A percentile compares a stretch with the other conserved stretches of the same genome.
These are phyloP conservation scores for Drosophila kuntzei DNA, from an alignment of 2,888 invertebrate genomes.

Conservation along the genomic window DNA sequence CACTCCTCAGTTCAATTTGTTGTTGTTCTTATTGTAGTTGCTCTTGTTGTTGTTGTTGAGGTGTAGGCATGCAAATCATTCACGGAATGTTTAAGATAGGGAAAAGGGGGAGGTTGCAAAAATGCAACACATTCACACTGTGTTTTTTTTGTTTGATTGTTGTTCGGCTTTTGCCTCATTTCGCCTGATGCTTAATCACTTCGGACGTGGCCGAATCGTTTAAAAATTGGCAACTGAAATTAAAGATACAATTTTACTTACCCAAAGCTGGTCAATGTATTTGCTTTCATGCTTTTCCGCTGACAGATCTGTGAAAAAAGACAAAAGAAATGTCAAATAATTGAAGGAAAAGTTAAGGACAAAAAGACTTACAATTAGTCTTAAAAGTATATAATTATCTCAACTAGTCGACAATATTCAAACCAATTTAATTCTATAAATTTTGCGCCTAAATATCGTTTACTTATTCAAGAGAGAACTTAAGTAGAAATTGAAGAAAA, in stretches of 20 bases:
- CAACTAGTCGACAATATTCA: too few relatives aligned
- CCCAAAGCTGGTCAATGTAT: background rate
- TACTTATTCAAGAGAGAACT: too few relatives aligned
- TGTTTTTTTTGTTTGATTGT: slow-evolving; percentile 20
- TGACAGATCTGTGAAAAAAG: background rate
- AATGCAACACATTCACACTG: slow-evolving; percentile 64
- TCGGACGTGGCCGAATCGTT: slow-evolving; percentile 43
- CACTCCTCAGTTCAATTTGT: slow-evolving; percentile 50
- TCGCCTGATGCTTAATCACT: slow-evolving; percentile 52
- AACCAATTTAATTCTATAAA: too few relatives aligned
- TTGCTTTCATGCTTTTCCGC: background rate
- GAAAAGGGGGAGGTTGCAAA: slow-evolving; percentile 28
- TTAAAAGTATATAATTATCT: too few relatives aligned
- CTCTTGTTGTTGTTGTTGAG: slow-evolving; percentile 35
- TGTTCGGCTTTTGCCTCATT: slow-evolving; percentile 20
- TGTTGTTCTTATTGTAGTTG: slow-evolving; percentile 21
- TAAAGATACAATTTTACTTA: slow-evolving; percentile 20
- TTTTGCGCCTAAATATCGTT: too few relatives aligned
- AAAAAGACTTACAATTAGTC: background rate
- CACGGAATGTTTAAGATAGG: slow-evolving; percentile 61
- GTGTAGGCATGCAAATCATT: slow-evolving; percentile 75
- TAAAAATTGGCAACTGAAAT: slow-evolving; percentile 51
- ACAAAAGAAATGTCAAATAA: background rate
- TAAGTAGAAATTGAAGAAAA: too few relatives aligned
- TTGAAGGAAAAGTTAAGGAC: background rate